These are phyloP conservation scores for Crotalus tigris DNA, from an alignment of 2,113 vertebrate species.

Conservation along the genomic window DNA sequence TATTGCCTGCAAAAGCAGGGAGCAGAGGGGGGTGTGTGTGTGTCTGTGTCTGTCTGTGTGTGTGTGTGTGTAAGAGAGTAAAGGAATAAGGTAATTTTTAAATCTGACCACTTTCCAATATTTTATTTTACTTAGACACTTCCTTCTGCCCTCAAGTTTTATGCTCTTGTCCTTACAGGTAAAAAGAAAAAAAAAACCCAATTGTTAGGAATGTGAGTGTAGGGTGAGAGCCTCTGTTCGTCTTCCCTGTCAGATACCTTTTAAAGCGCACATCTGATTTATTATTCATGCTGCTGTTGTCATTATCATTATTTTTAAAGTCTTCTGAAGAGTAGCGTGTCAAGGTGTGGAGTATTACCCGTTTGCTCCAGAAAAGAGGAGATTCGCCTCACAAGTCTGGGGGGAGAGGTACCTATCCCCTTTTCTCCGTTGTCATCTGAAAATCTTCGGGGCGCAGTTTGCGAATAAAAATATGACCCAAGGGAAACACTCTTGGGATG, in stretches of 20 bases:
- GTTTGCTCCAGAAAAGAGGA: neutral
- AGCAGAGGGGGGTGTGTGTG: too few relatives aligned
- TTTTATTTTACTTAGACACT: neutral
- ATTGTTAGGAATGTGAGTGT: neutral
- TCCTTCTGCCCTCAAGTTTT: neutral
- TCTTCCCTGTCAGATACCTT: neutral
- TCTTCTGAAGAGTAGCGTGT: neutral
- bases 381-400: neutral
- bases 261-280: neutral
- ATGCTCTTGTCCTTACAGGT: neutral
- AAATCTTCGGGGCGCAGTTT: neutral
- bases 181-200: neutral
- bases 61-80: too few relatives aligned
- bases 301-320: neutral
- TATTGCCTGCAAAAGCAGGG: slow-evolving; percentile 4
- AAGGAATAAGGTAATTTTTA: neutral
- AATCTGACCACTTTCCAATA: slow-evolving; percentile 1
- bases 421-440: neutral
- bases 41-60: too few relatives aligned
- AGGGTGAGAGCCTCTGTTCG: neutral
- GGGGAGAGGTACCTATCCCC: neutral
- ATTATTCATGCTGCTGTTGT: neutral
- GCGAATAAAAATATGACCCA: neutral
- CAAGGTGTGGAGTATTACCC: too few relatives aligned
- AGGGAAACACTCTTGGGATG: neutral